These are phyloP conservation scores for Artibeus lituratus DNA, from an alignment of 2,797 vertebrate species.

Conservation along the genomic window DNA sequence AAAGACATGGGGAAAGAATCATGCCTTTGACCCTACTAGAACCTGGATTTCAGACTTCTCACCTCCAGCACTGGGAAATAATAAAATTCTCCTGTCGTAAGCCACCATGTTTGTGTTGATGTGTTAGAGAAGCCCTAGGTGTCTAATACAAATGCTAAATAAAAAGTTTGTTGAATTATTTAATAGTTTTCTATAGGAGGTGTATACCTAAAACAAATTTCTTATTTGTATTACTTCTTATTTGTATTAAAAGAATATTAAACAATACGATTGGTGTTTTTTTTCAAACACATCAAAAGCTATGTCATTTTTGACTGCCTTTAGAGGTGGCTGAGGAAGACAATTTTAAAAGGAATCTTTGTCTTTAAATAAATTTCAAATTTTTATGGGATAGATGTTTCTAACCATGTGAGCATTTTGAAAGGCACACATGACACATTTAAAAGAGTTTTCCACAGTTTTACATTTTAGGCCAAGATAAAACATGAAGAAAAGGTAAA, in stretches of 20 bases:
- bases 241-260: conserved; percentile 26
- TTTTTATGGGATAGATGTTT: background rate
- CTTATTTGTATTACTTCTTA: background rate
- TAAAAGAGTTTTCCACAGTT: background rate
- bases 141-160: background rate
- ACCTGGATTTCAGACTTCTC: background rate
- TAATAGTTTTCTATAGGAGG: background rate
- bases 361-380: conserved; percentile 65
- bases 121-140: background rate
- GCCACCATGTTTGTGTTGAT: background rate
- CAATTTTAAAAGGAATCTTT: background rate
- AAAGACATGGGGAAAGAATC: background rate
- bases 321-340: background rate
- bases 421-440: background rate
- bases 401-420: conserved; percentile 31
- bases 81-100: background rate
- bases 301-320: conserved; percentile 26
- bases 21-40: background rate
- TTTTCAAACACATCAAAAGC: conserved; percentile 37
- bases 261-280: conserved; percentile 56
- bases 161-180: background rate
- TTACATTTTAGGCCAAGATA: conserved; percentile 55
- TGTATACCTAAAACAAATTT: background rate
- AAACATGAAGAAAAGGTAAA: conserved; percentile 59
- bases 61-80: background rate